Conservation (phyloP, 1,140 invertebrate genomes). For the Aphelenchoides avenae region DNA sequence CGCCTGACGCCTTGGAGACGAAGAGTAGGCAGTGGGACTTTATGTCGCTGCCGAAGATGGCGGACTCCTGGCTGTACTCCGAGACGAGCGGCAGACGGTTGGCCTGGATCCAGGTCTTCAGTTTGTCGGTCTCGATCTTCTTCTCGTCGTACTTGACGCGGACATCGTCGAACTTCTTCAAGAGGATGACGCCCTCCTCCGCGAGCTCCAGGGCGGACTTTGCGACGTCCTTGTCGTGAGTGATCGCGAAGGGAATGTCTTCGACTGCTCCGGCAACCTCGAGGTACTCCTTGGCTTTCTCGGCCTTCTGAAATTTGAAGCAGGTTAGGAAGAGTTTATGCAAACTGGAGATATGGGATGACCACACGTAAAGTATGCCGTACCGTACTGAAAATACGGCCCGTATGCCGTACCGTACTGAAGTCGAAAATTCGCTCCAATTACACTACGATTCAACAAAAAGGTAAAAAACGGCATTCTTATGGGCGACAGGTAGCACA, state of each 20-base stretch:
- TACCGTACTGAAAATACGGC: too few species aligned
- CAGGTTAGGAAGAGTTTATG: too few species aligned
- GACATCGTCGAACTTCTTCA: constrained; percentile 95
- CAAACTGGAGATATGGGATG: too few species aligned
- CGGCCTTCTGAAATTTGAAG: constrained; percentile 67
- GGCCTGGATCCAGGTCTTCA: constrained; percentile 78
- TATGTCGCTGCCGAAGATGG: constrained; percentile 94
- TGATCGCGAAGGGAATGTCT: constrained; percentile 82
- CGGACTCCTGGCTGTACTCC: constrained; percentile 95
- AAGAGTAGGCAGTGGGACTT: constrained; percentile 92
- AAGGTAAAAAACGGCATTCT: too few species aligned
- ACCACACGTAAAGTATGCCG: too few species aligned
- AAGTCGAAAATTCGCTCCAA: too few species aligned
- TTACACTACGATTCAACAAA: too few species aligned
- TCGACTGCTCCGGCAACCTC: constrained; percentile 75
- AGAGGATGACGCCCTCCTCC: constrained; percentile 71
- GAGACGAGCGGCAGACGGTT: constrained; percentile 85
- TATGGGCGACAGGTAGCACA: too few species aligned
- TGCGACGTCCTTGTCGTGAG: constrained; percentile 72
- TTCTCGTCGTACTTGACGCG: constrained; percentile 74
- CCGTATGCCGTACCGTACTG: too few species aligned
- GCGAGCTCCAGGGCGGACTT: constrained; percentile 69
- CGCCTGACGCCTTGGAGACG: constrained; percentile 75
- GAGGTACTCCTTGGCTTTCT: constrained; percentile 77
- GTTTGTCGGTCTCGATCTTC: constrained; percentile 65